These are phyloP conservation scores for Fukomys damarensis DNA, from an alignment of 2,113 vertebrate species.

Conservation along the genomic window DNA sequence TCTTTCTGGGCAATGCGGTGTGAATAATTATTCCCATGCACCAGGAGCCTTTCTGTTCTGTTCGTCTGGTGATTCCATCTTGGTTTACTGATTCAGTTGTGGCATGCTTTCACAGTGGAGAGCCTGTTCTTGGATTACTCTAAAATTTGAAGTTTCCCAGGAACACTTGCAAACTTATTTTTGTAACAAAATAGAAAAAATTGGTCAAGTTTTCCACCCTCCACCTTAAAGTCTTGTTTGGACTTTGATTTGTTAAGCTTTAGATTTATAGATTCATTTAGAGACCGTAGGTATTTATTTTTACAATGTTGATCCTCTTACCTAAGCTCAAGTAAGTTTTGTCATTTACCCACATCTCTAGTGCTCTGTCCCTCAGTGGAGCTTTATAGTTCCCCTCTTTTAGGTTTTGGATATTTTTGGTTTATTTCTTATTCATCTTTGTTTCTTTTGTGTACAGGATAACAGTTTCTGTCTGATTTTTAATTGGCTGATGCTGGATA, in stretches of 20 bases:
- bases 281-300: not conserved
- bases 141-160: not conserved
- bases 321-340: conserved; percentile 1
- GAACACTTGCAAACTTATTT: not conserved
- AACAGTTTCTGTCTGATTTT: conserved; percentile 28
- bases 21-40: not conserved
- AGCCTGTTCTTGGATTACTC: not conserved
- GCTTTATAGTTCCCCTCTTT: not conserved
- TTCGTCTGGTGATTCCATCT: not conserved
- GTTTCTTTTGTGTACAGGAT: conserved; percentile 21
- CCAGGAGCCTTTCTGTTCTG: not conserved
- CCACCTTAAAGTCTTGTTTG: not conserved
- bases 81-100: not conserved
- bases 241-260: not conserved
- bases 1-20: not conserved
- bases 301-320: not conserved
- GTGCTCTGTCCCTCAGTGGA: not conserved
- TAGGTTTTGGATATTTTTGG: not conserved
- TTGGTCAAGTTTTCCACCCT: not conserved
- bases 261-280: conserved; percentile 46
- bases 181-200: conserved; percentile 11
- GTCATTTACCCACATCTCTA: not conserved
- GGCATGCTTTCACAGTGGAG: not conserved
- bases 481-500: not conserved
- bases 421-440: conserved; percentile 40